Evolutionary conservation across 2,797 vertebrate genomes (phyloP).

Genomic region (Eulemur albifrons): DNA sequence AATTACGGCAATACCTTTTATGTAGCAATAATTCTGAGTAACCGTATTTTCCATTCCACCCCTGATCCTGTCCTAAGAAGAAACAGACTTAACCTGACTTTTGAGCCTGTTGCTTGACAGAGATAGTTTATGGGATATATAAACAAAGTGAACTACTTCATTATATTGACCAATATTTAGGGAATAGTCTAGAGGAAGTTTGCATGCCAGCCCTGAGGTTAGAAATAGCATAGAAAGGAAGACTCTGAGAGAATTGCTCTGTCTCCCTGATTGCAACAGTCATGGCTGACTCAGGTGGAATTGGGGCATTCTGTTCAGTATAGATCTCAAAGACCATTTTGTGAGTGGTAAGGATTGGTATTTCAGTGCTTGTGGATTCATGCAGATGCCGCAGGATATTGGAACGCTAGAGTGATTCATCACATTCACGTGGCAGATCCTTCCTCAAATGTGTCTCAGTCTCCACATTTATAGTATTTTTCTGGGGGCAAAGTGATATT

Average conservation of each 20-base stretch:
- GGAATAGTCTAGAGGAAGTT: not conserved
- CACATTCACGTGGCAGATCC: not conserved
- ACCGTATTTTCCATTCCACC: not conserved
- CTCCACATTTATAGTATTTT: not conserved
- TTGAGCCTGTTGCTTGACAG: not conserved
- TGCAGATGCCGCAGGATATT: not conserved
- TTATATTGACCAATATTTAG: slow-evolving; percentile 18
- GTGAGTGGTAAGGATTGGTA: not conserved
- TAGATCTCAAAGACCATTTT: not conserved
- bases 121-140: not conserved
- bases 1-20: not conserved
- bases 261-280: not conserved
- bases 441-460: slow-evolving; percentile 23
- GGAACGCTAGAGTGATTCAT: not conserved
- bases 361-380: not conserved
- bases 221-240: not conserved
- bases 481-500: not conserved
- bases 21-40: not conserved
- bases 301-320: not conserved
- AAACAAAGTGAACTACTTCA: not conserved
- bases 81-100: not conserved
- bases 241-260: not conserved
- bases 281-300: not conserved
- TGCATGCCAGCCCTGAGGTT: not conserved
- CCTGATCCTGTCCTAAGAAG: not conserved